Evolutionary conservation across 2,113 vertebrate species (phyloP).

Genomic region (Tympanuchus pallidicinctus): DNA sequence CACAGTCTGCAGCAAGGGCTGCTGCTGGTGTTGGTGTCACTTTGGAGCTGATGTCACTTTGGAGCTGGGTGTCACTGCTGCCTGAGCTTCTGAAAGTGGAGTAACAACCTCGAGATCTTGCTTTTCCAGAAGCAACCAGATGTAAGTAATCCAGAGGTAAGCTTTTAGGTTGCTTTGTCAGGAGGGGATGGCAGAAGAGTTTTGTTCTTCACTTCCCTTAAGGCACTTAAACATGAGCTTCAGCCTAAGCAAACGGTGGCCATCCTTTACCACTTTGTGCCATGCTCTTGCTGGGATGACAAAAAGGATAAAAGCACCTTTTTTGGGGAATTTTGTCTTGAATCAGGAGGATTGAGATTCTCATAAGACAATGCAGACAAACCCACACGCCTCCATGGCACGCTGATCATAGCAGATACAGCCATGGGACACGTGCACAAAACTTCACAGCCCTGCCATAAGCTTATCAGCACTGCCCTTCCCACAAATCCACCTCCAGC

Average conservation of each 20-base stretch:
- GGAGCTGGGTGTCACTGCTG: neutral
- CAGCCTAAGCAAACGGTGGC: neutral
- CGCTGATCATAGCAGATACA: neutral
- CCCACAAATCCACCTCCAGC: neutral
- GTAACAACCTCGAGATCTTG: neutral
- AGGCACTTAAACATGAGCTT: neutral
- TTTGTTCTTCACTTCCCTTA: neutral
- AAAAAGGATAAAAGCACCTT: neutral
- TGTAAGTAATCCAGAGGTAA: neutral
- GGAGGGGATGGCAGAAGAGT: neutral
- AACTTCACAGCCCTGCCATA: neutral
- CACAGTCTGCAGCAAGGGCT: neutral
- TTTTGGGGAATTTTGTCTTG: neutral
- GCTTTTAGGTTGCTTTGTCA: neutral
- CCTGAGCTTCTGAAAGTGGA: neutral
- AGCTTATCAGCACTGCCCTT: neutral
- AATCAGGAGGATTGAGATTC: neutral
- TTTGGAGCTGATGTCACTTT: too few relatives aligned
- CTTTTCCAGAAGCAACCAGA: neutral
- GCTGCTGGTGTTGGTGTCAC: neutral
- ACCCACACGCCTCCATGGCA: fast-evolving
- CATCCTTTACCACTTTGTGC: neutral
- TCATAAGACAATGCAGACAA: neutral
- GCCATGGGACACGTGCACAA: neutral
- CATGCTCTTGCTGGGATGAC: neutral